A percentile compares a stretch with the other conserved stretches of the same genome.
Conservation (phyloP, 37 sponge, comb jelly and placozoan genomes). For the Axinella damicornis region DNA sequence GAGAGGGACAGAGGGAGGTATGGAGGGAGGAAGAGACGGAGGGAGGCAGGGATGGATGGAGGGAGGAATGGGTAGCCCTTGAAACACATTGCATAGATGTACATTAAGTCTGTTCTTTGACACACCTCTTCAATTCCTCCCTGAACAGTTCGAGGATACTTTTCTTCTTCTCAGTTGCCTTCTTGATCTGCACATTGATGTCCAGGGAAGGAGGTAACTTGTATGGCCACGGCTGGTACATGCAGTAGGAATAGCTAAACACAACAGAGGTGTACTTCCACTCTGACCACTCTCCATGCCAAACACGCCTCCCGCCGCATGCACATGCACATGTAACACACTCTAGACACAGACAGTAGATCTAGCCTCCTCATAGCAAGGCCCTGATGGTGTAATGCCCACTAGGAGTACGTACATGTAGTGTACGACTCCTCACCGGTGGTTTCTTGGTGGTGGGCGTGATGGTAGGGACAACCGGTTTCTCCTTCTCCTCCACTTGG, state of each 20-base stretch:
- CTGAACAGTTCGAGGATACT: slow-evolving; percentile 96
- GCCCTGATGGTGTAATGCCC: no score
- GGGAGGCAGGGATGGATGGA: background rate
- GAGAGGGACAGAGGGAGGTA: no score
- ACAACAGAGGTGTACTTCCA: background rate
- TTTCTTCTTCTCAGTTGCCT: slow-evolving; percentile 92
- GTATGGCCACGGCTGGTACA: no score
- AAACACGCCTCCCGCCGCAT: background rate
- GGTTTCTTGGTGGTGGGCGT: slow-evolving; percentile 39
- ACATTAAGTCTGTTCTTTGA: background rate
- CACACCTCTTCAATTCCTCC: slow-evolving; percentile 92
- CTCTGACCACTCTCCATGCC: background rate
- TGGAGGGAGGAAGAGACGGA: background rate
- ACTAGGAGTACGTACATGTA: background rate
- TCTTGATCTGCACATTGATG: slow-evolving; percentile 81
- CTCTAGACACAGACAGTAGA: no score
- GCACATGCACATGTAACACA: no score
- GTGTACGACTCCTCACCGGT: slow-evolving; percentile 15
- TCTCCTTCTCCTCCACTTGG: slow-evolving; percentile 14
- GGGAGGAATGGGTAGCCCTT: no score
- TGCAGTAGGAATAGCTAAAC: no score
- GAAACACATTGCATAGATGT: background rate
- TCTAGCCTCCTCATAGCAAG: no score
- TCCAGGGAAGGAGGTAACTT: no score
- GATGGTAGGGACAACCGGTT: background rate